A percentile compares a stretch with the other conserved stretches of the same genome.
Evolutionary conservation across 2,113 vertebrate genomes (phyloP).

Genomic region (Laticauda laticaudata): DNA sequence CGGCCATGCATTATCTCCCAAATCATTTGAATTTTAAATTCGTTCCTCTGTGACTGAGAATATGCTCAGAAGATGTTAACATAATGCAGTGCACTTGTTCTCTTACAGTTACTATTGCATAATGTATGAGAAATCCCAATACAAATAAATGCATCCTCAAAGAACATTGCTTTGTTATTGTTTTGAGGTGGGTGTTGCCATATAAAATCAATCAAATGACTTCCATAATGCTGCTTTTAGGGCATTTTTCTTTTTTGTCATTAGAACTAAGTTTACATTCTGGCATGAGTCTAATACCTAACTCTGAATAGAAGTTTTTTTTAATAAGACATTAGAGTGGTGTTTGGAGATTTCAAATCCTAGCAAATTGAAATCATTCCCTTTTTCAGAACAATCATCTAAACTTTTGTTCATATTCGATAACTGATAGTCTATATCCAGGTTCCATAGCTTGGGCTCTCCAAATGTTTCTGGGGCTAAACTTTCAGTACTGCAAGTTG

Average conservation of each 20-base stretch:
- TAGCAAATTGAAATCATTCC: background rate
- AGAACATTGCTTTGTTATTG: constrained; percentile 38
- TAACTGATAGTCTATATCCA: background rate
- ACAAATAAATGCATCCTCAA: constrained; percentile 28
- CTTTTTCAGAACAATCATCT: background rate
- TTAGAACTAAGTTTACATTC: background rate
- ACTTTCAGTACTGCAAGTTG: background rate
- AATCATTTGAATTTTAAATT: background rate
- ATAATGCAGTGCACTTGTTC: constrained; percentile 3
- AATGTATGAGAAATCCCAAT: constrained; percentile 56
- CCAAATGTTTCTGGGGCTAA: background rate
- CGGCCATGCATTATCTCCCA: constrained; percentile 24
- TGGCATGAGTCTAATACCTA: background rate
- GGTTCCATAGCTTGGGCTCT: background rate
- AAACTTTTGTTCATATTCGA: background rate
- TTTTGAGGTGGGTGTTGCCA: constrained; percentile 24
- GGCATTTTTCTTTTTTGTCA: background rate
- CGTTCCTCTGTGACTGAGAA: background rate
- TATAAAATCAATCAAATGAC: background rate
- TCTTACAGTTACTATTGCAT: constrained; percentile 42
- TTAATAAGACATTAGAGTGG: background rate
- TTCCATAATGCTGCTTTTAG: background rate
- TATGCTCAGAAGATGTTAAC: background rate
- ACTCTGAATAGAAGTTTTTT: background rate
- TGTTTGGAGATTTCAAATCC: background rate